phyloP scores from a whole-genome alignment of 2,888 invertebrate species.

The Conchocele bisecta region DNA sequence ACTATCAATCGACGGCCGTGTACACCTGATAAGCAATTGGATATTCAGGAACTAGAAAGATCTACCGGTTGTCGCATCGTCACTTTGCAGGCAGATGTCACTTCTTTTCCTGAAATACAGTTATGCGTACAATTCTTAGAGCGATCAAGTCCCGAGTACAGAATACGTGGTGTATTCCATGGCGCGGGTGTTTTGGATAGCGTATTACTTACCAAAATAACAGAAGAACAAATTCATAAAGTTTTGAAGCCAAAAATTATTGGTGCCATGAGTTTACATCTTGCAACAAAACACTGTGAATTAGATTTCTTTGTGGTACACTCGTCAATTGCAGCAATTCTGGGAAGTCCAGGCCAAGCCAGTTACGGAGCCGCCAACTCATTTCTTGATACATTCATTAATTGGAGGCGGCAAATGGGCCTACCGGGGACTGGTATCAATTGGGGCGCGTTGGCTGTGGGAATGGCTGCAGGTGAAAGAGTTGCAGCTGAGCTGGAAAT shows the following conservation, averaged over 20 bases:
- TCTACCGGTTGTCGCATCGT: conserved; percentile 42
- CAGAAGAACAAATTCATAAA: conserved; percentile 47
- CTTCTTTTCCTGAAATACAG: conserved; percentile 39
- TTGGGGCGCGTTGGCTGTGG: conserved; percentile 71
- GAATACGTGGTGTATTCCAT: conserved; percentile 69
- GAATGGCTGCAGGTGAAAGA: conserved; percentile 56
- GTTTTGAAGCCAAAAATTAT: conserved; percentile 66
- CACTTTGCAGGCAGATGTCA: conserved; percentile 59
- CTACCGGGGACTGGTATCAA: conserved; percentile 68
- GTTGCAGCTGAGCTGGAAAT: conserved; percentile 28
- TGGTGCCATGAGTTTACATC: conserved; percentile 72
- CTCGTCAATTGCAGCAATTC: conserved; percentile 69
- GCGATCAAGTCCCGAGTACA: conserved; percentile 14
- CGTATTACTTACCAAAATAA: conserved; percentile 47
- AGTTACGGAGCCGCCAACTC: conserved; percentile 73
- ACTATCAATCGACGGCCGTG: conserved; percentile 52
- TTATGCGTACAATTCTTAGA: conserved; percentile 33
- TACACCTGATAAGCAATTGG: conserved; percentile 27
- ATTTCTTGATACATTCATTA: conserved; percentile 69
- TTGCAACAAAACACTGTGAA: conserved; percentile 30
- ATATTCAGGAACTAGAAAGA: conserved; percentile 38
- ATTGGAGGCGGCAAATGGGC: conserved; percentile 59
- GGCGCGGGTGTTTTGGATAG: conserved; percentile 67
- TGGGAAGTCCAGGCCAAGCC: conserved; percentile 70
- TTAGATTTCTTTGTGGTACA: conserved; percentile 73